Evolutionary conservation across 2,113 vertebrate species (phyloP).

Genomic region (Dicrurus megarhynchus): DNA sequence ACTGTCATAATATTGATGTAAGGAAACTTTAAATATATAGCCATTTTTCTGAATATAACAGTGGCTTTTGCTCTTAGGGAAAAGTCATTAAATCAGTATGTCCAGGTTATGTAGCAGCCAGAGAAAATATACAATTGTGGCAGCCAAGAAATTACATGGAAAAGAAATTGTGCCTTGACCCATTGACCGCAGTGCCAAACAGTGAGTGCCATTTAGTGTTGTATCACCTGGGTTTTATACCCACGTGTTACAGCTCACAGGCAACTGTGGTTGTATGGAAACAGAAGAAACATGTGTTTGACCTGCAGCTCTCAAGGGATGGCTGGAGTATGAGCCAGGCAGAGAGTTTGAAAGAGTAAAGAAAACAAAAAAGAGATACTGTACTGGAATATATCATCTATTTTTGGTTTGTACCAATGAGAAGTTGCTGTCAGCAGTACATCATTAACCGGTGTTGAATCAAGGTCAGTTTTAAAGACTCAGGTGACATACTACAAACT

Average conservation of each 20-base stretch:
- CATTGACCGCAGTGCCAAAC: background rate
- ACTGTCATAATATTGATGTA: constrained; percentile 66
- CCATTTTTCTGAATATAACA: constrained; percentile 52
- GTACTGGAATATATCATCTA: background rate
- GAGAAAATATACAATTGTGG: constrained; percentile 54
- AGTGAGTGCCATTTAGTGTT: background rate
- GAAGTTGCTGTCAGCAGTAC: background rate
- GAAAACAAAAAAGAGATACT: background rate
- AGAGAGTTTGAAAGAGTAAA: background rate
- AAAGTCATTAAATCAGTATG: constrained; percentile 57
- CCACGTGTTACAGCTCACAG: background rate
- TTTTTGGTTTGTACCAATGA: background rate
- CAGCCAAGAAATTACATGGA: constrained; percentile 8
- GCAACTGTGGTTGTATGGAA: background rate
- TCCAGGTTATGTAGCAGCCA: constrained; percentile 49
- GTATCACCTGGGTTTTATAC: background rate
- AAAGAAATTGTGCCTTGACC: constrained; percentile 30
- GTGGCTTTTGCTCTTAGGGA: constrained; percentile 42
- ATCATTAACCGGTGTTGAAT: background rate
- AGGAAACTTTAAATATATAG: constrained; percentile 53
- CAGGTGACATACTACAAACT: background rate
- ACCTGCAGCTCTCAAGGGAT: background rate
- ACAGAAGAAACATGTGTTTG: background rate
- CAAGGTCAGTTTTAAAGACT: background rate
- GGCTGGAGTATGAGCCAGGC: background rate